A percentile compares a stretch with the other conserved stretches of the same genome.
Evolutionary conservation across 2,888 invertebrate genomes (phyloP).

Genomic region (Apotomis betuletana): DNA sequence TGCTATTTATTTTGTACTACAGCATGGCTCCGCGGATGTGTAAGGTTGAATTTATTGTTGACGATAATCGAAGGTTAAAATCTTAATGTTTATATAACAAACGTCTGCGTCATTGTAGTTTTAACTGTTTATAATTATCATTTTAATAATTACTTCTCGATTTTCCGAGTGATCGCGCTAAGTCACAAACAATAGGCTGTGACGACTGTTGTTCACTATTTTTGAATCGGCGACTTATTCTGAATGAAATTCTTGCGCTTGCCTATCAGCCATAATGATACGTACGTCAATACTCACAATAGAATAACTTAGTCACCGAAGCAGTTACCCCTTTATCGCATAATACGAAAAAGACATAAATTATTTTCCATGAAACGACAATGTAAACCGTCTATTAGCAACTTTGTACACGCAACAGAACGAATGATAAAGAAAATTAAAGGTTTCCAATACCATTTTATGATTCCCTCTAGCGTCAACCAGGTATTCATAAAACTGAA

Average conservation of each 20-base stretch:
- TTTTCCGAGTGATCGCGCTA: neutral
- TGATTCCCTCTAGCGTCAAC: conserved; percentile 78
- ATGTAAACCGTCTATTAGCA: conserved; percentile 67
- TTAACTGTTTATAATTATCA: conserved; percentile 6
- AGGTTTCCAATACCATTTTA: conserved; percentile 78
- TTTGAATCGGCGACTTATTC: conserved; percentile 15
- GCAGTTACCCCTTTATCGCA: conserved; percentile 44
- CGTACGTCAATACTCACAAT: conserved; percentile 35
- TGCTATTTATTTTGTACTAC: neutral
- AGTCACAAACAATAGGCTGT: conserved; percentile 11
- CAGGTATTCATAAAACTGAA: conserved; percentile 71
- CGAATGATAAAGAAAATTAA: conserved; percentile 79
- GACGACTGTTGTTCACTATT: conserved; percentile 4
- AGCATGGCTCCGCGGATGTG: neutral
- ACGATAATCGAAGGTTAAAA: conserved; percentile 20
- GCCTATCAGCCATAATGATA: conserved; percentile 23
- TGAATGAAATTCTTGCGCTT: conserved; percentile 11
- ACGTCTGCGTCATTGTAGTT: conserved; percentile 24
- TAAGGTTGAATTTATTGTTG: conserved; percentile 16
- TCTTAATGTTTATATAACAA: conserved; percentile 20
- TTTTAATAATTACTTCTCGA: conserved; percentile 9
- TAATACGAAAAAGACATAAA: conserved; percentile 51
- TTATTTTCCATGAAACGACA: conserved; percentile 55
- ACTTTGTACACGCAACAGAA: conserved; percentile 72
- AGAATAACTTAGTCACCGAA: conserved; percentile 43